These are phyloP conservation scores for Pseudopleuronectes americanus DNA, from an alignment of 2,797 vertebrate genomes.

Conservation along the genomic window DNA sequence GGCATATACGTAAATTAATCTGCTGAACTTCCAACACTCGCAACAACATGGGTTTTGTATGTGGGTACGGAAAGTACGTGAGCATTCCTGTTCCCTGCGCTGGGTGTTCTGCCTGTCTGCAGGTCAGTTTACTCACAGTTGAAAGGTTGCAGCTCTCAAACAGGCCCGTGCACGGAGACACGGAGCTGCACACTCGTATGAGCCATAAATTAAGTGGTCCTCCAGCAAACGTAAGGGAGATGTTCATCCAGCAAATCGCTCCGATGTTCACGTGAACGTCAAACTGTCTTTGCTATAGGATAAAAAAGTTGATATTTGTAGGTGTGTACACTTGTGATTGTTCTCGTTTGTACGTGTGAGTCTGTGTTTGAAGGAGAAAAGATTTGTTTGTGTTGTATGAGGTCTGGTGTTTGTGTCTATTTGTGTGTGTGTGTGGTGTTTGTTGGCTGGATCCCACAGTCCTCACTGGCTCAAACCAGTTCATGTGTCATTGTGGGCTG, in stretches of 20 bases:
- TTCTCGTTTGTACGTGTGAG: neutral
- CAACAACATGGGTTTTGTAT: slow-evolving; percentile 20
- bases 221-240: slow-evolving; percentile 22
- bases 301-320: neutral
- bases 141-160: slow-evolving; percentile 42
- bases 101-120: slow-evolving; percentile 34
- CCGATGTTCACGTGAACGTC: slow-evolving; percentile 13
- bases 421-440: slow-evolving; percentile 27
- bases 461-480: slow-evolving; percentile 68
- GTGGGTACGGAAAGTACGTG: slow-evolving; percentile 15
- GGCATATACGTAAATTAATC: slow-evolving; percentile 34
- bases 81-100: slow-evolving; percentile 29
- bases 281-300: neutral
- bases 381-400: slow-evolving; percentile 32
- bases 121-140: slow-evolving; percentile 45
- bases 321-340: slow-evolving; percentile 7
- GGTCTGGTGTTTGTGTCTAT: slow-evolving; percentile 23
- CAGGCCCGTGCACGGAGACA: slow-evolving; percentile 11
- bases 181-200: slow-evolving; percentile 14
- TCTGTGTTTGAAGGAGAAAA: neutral
- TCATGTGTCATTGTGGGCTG: slow-evolving; percentile 61
- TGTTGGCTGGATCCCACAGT: slow-evolving; percentile 38
- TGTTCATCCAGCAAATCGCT: slow-evolving; percentile 22
- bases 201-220: slow-evolving; percentile 23
- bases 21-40: neutral